Conservation (phyloP, 1,140 invertebrate species). For the Macrobrachium rosenbergii region DNA sequence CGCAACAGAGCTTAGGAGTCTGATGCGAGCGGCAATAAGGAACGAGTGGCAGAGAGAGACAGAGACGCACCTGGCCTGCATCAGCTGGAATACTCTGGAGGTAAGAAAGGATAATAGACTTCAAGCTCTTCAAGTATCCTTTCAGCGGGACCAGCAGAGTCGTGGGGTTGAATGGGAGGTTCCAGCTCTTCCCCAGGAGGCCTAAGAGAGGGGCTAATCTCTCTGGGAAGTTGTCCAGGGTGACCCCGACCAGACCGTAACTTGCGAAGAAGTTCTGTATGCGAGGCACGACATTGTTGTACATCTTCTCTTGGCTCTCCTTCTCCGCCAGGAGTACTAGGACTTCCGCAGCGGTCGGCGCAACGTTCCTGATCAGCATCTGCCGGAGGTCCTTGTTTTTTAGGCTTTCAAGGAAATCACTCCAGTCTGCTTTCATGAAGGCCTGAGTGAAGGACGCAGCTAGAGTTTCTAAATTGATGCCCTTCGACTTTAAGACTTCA, state of each 20-base stretch:
- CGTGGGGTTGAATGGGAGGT: constrained; percentile 40
- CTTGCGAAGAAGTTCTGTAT: constrained; percentile 7
- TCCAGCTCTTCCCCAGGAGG: constrained; percentile 18
- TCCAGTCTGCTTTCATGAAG: not conserved
- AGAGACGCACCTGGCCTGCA: too few relatives aligned
- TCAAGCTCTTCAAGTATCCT: constrained; percentile 23
- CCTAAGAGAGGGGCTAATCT: constrained; percentile 14
- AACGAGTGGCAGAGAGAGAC: too few relatives aligned
- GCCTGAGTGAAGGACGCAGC: not conserved
- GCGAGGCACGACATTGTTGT: not conserved
- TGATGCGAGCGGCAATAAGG: too few relatives aligned
- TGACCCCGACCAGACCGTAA: constrained; percentile 42
- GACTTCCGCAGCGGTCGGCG: not conserved
- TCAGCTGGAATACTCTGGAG: too few relatives aligned
- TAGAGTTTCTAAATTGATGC: not conserved
- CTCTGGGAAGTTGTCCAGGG: constrained; percentile 52
- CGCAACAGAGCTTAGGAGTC: too few relatives aligned
- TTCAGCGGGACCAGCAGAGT: constrained; percentile 28
- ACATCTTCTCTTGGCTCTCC: constrained; percentile 13
- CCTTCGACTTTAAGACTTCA: not conserved
- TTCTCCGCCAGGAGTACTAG: not conserved
- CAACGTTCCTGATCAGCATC: not conserved
- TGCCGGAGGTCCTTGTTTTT: constrained; percentile 21
- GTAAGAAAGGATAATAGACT: too few relatives aligned
- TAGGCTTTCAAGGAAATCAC: constrained; percentile 21